These are phyloP conservation scores for Autographa pulchrina DNA, from an alignment of 2,888 invertebrate genomes.

Conservation along the genomic window DNA sequence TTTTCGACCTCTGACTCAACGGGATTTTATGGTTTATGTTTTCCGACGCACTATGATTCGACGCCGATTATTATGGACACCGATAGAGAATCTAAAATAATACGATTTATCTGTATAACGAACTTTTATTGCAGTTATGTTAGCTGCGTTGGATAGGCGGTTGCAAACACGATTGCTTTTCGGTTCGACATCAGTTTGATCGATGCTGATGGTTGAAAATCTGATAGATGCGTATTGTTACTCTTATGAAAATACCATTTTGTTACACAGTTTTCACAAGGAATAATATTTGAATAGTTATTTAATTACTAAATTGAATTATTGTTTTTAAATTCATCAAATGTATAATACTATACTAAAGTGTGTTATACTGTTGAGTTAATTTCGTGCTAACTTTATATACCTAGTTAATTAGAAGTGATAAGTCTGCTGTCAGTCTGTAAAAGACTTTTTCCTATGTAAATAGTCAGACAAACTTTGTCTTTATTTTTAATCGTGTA, in stretches of 20 bases:
- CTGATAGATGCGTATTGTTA: background rate
- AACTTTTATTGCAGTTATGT: conserved; percentile 40
- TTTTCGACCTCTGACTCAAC: conserved; percentile 68
- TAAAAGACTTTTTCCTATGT: too few species aligned
- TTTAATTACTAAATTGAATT: too few species aligned
- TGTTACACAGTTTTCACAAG: conserved; percentile 7
- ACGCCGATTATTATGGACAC: conserved; percentile 71
- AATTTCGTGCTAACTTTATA: too few species aligned
- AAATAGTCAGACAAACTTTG: too few species aligned
- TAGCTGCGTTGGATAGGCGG: conserved; percentile 36
- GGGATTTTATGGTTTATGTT: conserved; percentile 64
- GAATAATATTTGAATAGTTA: background rate
- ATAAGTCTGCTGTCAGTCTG: too few species aligned
- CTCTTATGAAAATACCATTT: background rate
- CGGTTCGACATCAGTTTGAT: conserved; percentile 20
- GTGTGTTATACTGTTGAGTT: too few species aligned
- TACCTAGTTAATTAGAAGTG: too few species aligned
- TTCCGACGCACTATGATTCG: conserved; percentile 75
- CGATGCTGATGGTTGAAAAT: background rate
- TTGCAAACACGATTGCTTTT: conserved; percentile 25
- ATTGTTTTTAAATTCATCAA: too few species aligned
- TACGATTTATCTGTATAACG: conserved; percentile 53
- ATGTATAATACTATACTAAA: too few species aligned
- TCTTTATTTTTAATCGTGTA: too few species aligned
- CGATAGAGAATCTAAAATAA: conserved; percentile 72